Evolutionary conservation across 2,113 vertebrate species (phyloP), one percentile per base, ranked within the genome.

Genomic region (Anarhynchus alexandrinus): DNA sequence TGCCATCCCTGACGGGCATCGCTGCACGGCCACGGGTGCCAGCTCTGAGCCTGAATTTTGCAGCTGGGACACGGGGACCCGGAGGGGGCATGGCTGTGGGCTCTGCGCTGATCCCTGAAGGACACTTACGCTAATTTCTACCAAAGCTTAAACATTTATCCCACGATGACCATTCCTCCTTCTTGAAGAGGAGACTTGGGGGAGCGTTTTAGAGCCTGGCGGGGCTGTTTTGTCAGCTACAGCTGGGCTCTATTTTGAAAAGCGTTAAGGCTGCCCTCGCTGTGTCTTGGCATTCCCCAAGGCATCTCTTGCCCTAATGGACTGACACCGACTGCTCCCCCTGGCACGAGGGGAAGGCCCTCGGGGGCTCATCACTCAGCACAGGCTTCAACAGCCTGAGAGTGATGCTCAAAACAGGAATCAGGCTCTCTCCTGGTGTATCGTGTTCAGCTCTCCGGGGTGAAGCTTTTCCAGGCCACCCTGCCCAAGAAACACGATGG

Each of bases 361-460:
- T 20, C 0, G 3, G 23, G 79, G 8, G 20, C 42, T 54, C 47
- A 52, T 25, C 49, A 1, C 79, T 85, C 73, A 61, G 43, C 65
- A 30, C 64, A 64, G 14, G 21, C 40, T 11, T 47, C 85, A 61
- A 4, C 32, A 85, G 57, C 26, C 43, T 27, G 45, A 74, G 51
- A 19, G 4, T 5, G 69, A 9, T 55, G 52, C 40, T 5, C 58
- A 55, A 26, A 40, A 42, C 0, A 40, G 12, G 8, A 5, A 1
- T 7, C 42, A 34, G 55, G 14, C 21, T 74, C 64, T 45, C 67
- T 34, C 22, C 25, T 49, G 14, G 10, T 1, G 0, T 6, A 12
- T 4, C 15, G 0, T 1, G 5, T 16, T 27, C 42, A 29, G 0
- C 10, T 80, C 45, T 64, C 0, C 1, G 4, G 43, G 64, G 14